Evolutionary conservation across 2,888 invertebrate genomes (phyloP), one percentile per base, ranked within the genome.

Genomic region (Eristalinus aeneus): DNA sequence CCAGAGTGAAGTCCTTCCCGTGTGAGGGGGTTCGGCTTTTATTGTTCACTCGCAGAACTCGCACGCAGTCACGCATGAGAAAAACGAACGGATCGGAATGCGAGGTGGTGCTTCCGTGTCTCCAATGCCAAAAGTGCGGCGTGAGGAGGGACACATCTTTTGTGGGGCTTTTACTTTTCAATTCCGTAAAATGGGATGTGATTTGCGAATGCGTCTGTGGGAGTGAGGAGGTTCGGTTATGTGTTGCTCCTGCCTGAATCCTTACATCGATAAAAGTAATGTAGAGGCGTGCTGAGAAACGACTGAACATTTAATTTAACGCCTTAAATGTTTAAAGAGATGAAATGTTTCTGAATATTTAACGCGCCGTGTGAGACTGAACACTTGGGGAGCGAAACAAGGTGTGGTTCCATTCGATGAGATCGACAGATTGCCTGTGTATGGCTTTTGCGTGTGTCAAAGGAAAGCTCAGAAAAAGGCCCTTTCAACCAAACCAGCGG

Each of bases 151-250:
- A 10, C 23, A 58, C 9, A 27, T 67, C 60, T 58, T 65, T 65
- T 27, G 3, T 36, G 32, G 65, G 39, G 67, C 46, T 67, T 60
- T 65, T 67, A 60, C 75, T 67, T 75, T 75, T 67, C 75, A 75
- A 75, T 75, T 75, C 32, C 12, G 58, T 16, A 31, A 75, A 60
- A 32, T 67, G 58, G 32, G 31, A 46, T 32, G 32, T 39, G 22
- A 20, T 56, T 74, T 65, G 27, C 65, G 54, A 54, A 36, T 36
- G 54, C 12, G 36, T 46, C 46, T 3, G 27, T 27, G 27, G 20
- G 8, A 3, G 56, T 10, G 22, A 23, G 23, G 12, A 63, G 22
- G 46, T 11, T 9, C 11, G 56, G 6, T 22, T 23, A 16, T 12
- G 56, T 64, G 27, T 56, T 54, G 46, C 16, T 23, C 63, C 34